Conservation (phyloP, 2,797 vertebrate genomes). For the Xenentodon cancila region DNA sequence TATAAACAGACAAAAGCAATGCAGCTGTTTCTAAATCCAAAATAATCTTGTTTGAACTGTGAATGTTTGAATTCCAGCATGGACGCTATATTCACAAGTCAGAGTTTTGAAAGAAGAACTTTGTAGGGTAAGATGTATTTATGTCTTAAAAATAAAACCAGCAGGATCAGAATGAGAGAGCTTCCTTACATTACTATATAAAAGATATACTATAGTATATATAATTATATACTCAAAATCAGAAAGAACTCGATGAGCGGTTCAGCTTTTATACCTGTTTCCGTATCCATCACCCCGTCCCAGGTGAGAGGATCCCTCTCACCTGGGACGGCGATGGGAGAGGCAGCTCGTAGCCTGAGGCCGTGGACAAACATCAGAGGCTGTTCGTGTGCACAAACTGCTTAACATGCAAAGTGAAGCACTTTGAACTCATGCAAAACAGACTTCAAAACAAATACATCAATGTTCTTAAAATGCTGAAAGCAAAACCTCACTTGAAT, state of each 20-base stretch:
- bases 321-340: constrained; percentile 49
- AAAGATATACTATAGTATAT: too few species aligned
- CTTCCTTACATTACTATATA: too few species aligned
- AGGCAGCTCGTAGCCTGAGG: constrained; percentile 40
- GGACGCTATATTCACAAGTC: too few species aligned
- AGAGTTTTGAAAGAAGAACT: too few species aligned
- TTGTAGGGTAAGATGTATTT: too few species aligned
- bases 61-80: too few species aligned
- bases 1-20: too few species aligned
- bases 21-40: too few species aligned
- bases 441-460: constrained; percentile 47
- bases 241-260: constrained; percentile 8
- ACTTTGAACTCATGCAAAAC: constrained; percentile 39
- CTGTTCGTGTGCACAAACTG: constrained; percentile 14
- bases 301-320: constrained; percentile 25
- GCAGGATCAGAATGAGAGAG: too few species aligned
- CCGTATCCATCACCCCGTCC: background rate
- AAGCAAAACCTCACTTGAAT: constrained; percentile 18
- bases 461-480: constrained; percentile 6
- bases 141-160: too few species aligned
- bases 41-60: too few species aligned
- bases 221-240: too few species aligned
- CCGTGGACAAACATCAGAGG: constrained; percentile 40
- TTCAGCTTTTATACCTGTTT: constrained; percentile 4
- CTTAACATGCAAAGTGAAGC: constrained; percentile 43